These are phyloP conservation scores for Clarias pachynema DNA, from an alignment of 2,797 vertebrate species.

Conservation along the genomic window DNA sequence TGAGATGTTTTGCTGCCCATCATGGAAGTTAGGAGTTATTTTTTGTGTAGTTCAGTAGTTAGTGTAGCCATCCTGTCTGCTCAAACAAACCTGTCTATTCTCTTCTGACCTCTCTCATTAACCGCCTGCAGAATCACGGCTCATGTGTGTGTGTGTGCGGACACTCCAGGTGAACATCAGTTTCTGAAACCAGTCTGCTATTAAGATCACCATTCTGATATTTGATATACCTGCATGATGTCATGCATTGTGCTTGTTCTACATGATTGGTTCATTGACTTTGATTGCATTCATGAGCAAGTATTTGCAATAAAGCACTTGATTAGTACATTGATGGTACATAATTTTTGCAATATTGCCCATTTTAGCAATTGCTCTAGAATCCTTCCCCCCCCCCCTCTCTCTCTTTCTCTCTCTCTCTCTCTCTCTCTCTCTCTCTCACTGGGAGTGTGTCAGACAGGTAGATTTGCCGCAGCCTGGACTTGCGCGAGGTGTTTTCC, in stretches of 20 bases:
- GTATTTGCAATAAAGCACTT: neutral
- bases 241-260: neutral
- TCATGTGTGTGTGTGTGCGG: neutral
- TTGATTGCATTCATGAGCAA: neutral
- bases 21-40: neutral
- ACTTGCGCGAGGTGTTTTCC: conserved; percentile 72
- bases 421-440: neutral
- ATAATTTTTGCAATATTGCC: neutral
- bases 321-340: neutral
- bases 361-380: neutral
- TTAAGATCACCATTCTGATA: neutral
- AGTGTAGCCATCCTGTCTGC: neutral
- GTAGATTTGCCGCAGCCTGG: conserved; percentile 71
- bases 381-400: neutral
- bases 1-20: neutral
- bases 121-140: neutral
- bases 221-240: neutral
- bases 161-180: neutral
- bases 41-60: neutral
- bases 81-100: neutral
- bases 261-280: neutral
- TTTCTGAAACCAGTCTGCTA: neutral
- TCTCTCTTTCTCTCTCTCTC: neutral
- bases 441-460: conserved; percentile 59
- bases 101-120: neutral